Evolutionary conservation across 2,797 vertebrate species (phyloP).

Genomic region (Monodelphis domestica): DNA sequence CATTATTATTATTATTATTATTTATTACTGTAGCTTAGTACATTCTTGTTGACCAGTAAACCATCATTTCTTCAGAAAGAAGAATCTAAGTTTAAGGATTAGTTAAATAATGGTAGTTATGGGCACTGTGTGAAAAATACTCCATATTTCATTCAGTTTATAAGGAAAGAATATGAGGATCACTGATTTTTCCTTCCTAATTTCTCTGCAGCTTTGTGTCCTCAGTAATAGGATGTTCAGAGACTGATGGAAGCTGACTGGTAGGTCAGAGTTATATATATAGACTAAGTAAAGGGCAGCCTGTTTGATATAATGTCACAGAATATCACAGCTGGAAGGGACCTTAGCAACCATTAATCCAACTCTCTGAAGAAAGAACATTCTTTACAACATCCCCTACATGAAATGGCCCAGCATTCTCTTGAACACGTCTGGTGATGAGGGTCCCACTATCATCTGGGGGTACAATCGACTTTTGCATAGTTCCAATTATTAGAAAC

Average conservation of each 20-base stretch:
- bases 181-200: background rate
- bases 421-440: background rate
- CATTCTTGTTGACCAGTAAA: no score
- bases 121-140: no score
- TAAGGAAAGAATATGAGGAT: background rate
- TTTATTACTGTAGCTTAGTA: no score
- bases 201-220: background rate
- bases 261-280: background rate
- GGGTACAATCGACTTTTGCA: background rate
- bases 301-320: conserved; percentile 1
- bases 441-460: background rate
- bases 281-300: background rate
- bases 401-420: background rate
- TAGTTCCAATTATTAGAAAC: background rate
- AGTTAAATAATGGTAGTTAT: no score
- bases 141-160: no score
- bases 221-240: background rate
- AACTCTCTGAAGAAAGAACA: background rate
- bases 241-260: background rate
- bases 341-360: background rate
- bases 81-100: no score
- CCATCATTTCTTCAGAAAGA: no score
- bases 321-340: background rate
- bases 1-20: no score
- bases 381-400: background rate